phyloP scores from a whole-genome alignment of 2,113 vertebrate genomes.

The Eublepharis macularius region DNA sequence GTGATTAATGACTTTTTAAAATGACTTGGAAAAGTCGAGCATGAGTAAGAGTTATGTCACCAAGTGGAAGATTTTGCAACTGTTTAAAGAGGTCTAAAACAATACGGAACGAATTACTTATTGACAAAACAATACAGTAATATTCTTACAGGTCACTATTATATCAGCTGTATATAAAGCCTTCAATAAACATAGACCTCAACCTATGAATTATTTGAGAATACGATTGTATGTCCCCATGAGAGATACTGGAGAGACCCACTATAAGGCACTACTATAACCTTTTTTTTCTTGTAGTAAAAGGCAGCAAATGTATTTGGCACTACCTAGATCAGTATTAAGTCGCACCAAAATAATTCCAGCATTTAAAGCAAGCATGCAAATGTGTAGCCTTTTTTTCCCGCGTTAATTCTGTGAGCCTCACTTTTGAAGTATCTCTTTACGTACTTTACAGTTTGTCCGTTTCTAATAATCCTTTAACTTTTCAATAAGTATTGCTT shows the following conservation, averaged over 20 bases:
- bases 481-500: fast-evolving
- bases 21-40: too few relatives aligned
- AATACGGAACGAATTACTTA: conserved; percentile 25
- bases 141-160: not conserved
- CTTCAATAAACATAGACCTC: not conserved
- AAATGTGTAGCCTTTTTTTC: not conserved
- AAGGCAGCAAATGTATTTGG: not conserved
- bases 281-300: not conserved
- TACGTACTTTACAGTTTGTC: not conserved
- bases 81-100: conserved; percentile 35
- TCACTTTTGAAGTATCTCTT: not conserved
- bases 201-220: not conserved
- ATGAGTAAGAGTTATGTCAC: not conserved
- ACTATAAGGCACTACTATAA: not conserved
- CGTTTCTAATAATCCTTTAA: not conserved
- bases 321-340: not conserved
- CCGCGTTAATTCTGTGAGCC: not conserved
- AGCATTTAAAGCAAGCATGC: not conserved
- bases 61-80: conserved; percentile 31
- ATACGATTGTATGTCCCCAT: fast-evolving
- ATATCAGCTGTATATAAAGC: not conserved
- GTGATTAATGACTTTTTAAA: too few relatives aligned
- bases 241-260: not conserved
- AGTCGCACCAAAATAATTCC: not conserved
- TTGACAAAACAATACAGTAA: conserved; percentile 18